These are phyloP conservation scores for Hybos culiciformis DNA, from an alignment of 2,888 invertebrate species.

Conservation along the genomic window DNA sequence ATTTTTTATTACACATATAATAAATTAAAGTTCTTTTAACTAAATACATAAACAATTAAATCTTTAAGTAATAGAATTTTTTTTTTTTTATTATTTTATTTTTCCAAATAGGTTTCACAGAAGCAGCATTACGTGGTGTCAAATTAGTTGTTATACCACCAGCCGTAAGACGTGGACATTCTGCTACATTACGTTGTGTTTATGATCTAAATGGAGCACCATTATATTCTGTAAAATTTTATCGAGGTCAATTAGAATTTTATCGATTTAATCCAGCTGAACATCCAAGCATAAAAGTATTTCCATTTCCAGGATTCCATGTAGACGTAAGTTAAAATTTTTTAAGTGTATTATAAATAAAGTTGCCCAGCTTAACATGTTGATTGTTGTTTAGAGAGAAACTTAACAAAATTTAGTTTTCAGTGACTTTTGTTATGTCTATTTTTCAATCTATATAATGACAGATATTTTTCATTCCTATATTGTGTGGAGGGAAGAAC, in stretches of 20 bases:
- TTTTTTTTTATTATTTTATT: no score
- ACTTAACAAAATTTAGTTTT: no score
- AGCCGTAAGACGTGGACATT: slow-evolving; percentile 51
- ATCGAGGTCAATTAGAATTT: slow-evolving; percentile 70
- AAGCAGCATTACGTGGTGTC: slow-evolving; percentile 55
- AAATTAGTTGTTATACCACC: slow-evolving; percentile 55
- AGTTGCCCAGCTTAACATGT: no score
- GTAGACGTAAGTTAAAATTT: slow-evolving; percentile 60
- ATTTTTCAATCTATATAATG: no score
- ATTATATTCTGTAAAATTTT: slow-evolving; percentile 78
- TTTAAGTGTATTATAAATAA: neutral
- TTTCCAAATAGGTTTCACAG: slow-evolving; percentile 43
- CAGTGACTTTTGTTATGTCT: no score
- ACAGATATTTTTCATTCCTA: neutral
- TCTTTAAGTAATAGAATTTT: no score
- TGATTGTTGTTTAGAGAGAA: no score
- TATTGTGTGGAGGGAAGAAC: neutral
- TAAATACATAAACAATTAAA: no score
- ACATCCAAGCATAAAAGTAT: slow-evolving; percentile 55
- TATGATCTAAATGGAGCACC: slow-evolving; percentile 64
- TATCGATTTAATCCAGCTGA: slow-evolving; percentile 70
- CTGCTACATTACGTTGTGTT: slow-evolving; percentile 56
- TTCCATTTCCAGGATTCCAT: slow-evolving; percentile 57
- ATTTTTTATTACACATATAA: no score
- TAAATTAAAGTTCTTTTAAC: no score